These are phyloP conservation scores for Drosophila meridionalis DNA, from an alignment of 2,888 invertebrate genomes.

Conservation along the genomic window DNA sequence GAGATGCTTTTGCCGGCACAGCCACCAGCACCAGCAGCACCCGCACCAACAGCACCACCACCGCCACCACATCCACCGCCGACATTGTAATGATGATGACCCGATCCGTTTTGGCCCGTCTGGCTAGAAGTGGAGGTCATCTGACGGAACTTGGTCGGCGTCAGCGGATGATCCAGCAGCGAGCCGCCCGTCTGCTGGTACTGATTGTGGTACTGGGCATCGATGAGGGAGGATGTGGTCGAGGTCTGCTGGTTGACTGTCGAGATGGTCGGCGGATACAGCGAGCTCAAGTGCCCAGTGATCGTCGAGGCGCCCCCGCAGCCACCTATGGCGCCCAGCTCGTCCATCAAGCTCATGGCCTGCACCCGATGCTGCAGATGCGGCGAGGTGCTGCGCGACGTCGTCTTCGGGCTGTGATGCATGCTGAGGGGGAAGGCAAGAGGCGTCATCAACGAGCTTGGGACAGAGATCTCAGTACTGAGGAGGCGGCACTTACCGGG, in stretches of 20 bases:
- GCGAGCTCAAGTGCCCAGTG: constrained; percentile 80
- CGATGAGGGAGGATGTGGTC: constrained; percentile 84
- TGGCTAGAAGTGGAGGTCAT: constrained; percentile 84
- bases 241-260: constrained; percentile 84
- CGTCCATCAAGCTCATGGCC: constrained; percentile 84
- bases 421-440: constrained; percentile 61
- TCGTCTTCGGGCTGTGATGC: constrained; percentile 85
- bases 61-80: constrained; percentile 29
- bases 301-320: constrained; percentile 76
- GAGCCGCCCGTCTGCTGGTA: constrained; percentile 85
- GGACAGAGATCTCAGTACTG: not conserved
- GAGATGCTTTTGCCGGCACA: constrained; percentile 71
- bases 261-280: constrained; percentile 83
- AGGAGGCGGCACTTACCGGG: constrained; percentile 82
- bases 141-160: constrained; percentile 84
- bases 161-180: constrained; percentile 84
- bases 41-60: constrained; percentile 18
- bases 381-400: constrained; percentile 85
- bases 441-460: not conserved
- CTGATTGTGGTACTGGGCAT: constrained; percentile 84
- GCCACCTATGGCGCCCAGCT: constrained; percentile 59
- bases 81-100: constrained; percentile 52
- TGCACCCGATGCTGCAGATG: constrained; percentile 85
- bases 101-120: constrained; percentile 77
- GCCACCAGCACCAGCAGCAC: constrained; percentile 23